Evolutionary conservation across 2,888 invertebrate species (phyloP), one percentile per base, ranked within the genome.

Genomic region (Brenthis ino): DNA sequence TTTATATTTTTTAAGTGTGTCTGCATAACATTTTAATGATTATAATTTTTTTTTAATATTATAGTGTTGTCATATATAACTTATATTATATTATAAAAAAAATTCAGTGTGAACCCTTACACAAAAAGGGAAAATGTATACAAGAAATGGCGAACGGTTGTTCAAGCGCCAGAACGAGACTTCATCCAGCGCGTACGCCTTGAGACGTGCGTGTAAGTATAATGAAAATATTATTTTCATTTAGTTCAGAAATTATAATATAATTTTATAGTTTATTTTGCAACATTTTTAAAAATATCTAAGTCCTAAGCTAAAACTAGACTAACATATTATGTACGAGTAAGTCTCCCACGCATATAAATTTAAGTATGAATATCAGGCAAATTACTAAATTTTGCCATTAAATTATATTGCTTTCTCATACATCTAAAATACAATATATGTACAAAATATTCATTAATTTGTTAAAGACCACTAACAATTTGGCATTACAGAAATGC

Each of bases 51-150:
- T 16, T 16, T 16, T 16, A 16, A 16, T 16, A 16, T 16, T 16
- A 16, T 0, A 16, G 16, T 16, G 16, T 16, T 16, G 16, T 16
- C 16, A 16, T 16, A 50, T 51, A 5, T 50, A 61, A 16, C 28
- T 16, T n/a, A n/a, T 65, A 69, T 64, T 43, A 8, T 20, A 16
- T 16, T 50, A 14, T 58, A 37, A 37, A 37, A 11, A 1, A 6
- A 0, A 11, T 84, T 13, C 84, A 92, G 92, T 89, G 80, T 67
- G 85, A 89, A 43, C 87, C 88, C 0, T 73, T 91, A 0, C 91
- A 86, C 79, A 77, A 77, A 69, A 87, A 82, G 85, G 2, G 74
- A 76, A 8, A 80, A 79, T 20, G 78, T 82, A 0, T 79, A 82
- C 1, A 69, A 75, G 12, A 70, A 69, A 0, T 88, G 88, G 91